Conservation (phyloP, 2,888 invertebrate species). For the Plutella xylostella region DNA sequence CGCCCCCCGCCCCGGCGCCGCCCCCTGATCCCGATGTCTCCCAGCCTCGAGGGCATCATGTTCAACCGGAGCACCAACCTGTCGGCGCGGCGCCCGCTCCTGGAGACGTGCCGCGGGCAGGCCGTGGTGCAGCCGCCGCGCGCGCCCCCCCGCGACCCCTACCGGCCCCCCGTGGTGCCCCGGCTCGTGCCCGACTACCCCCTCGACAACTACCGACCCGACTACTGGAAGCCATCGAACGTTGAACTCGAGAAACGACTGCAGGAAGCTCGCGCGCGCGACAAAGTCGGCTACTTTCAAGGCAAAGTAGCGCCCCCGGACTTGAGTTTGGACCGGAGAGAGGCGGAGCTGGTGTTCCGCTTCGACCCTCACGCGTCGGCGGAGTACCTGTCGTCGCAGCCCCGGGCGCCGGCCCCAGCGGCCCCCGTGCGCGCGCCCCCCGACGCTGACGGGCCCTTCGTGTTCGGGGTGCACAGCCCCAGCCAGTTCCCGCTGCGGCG, state of each 20-base stretch:
- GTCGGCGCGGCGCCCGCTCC: conserved; percentile 61
- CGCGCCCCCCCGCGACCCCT: conserved; percentile 55
- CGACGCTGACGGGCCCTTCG: conserved; percentile 70
- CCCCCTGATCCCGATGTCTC: conserved; percentile 53
- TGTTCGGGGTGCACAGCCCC: conserved; percentile 71
- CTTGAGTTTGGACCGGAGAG: conserved; percentile 52
- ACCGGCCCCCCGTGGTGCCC: conserved; percentile 44
- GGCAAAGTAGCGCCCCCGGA: conserved; percentile 57
- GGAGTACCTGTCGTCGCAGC: conserved; percentile 53
- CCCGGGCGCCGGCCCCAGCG: conserved; percentile 54
- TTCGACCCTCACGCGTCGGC: conserved; percentile 57
- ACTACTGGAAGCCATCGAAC: conserved; percentile 62
- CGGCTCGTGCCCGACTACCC: conserved; percentile 38
- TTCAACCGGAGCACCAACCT: conserved; percentile 62
- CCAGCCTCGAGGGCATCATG: conserved; percentile 63
- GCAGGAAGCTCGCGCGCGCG: conserved; percentile 52
- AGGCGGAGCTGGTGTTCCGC: conserved; percentile 60
- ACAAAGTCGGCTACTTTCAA: conserved; percentile 62
- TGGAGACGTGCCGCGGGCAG: conserved; percentile 35
- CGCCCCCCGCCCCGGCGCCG: neutral
- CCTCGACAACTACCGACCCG: conserved; percentile 44
- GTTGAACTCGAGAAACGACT: conserved; percentile 58
- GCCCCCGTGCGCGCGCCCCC: conserved; percentile 48
- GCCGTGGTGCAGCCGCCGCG: conserved; percentile 51
- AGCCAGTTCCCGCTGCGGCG: conserved; percentile 58